Percentiles rank a stretch among this genome's conserved stretches.
phyloP scores from a whole-genome alignment of 2,888 invertebrate species.

The Xestia rhomboidea region DNA sequence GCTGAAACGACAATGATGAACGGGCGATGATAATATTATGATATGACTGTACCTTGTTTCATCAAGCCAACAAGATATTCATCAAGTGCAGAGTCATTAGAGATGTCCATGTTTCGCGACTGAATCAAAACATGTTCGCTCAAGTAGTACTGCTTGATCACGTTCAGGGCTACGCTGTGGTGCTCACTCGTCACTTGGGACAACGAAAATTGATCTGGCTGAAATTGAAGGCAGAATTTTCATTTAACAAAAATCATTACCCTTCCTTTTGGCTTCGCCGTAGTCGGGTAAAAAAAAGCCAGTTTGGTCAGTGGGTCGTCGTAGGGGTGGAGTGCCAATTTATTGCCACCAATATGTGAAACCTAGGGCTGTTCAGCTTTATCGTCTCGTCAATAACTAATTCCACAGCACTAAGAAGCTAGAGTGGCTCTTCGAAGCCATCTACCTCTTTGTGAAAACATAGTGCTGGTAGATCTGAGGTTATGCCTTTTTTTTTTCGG shows the following conservation, averaged over 20 bases:
- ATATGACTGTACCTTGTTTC: constrained; percentile 78
- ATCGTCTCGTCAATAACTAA: neutral
- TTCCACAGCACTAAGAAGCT: neutral
- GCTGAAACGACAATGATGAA: neutral
- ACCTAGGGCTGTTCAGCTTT: neutral
- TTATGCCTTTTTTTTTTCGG: no score
- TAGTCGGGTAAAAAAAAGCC: no score
- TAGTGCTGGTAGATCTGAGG: neutral
- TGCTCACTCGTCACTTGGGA: constrained; percentile 70
- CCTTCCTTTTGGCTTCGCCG: no score
- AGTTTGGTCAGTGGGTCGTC: no score
- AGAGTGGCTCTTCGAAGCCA: neutral
- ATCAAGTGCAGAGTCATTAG: constrained; percentile 81
- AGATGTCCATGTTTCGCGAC: constrained; percentile 78
- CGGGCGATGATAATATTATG: neutral
- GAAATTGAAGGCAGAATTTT: constrained; percentile 36
- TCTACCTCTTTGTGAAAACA: neutral
- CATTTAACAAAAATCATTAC: neutral
- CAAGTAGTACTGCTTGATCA: constrained; percentile 80
- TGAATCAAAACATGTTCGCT: constrained; percentile 82
- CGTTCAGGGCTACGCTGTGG: constrained; percentile 74
- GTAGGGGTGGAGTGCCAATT: no score
- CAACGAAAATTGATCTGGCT: constrained; percentile 76
- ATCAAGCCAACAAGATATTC: constrained; percentile 81
- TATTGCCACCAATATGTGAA: neutral